Conservation (phyloP, 2,888 invertebrate genomes). For the Notodonta ziczac region DNA sequence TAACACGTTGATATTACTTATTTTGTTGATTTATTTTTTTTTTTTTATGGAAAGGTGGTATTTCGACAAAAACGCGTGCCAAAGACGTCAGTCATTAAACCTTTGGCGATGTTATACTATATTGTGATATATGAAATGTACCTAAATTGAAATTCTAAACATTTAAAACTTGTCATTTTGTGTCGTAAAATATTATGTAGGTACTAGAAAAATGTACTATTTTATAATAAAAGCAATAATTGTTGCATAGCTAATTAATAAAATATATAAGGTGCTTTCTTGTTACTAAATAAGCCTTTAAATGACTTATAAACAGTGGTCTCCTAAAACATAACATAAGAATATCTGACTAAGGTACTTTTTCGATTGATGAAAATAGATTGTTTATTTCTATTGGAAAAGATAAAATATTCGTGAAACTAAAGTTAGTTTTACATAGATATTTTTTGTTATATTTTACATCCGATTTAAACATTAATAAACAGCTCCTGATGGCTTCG, state of each 20-base stretch:
- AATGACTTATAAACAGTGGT: no score
- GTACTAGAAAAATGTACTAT: slow-evolving; percentile 32
- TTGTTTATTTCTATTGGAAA: no score
- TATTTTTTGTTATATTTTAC: no score
- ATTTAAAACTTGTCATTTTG: slow-evolving; percentile 14
- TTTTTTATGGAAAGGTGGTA: slow-evolving; percentile 1
- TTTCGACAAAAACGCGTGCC: slow-evolving; percentile 38
- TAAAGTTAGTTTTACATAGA: no score
- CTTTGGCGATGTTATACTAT: slow-evolving; percentile 41
- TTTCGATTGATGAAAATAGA: no score
- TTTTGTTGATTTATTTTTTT: neutral
- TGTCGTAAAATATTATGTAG: slow-evolving; percentile 18
- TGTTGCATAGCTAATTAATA: slow-evolving; percentile 2
- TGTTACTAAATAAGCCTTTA: no score
- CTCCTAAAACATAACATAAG: no score
- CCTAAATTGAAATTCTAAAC: slow-evolving; percentile 39
- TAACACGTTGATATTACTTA: neutral
- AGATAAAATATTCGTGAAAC: no score
- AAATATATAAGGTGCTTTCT: no score
- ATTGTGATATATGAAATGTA: slow-evolving; percentile 51
- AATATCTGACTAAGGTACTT: no score
- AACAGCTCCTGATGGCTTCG: no score
- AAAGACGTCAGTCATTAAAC: slow-evolving; percentile 34
- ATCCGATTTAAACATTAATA: no score
- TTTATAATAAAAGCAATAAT: slow-evolving; percentile 16